phyloP scores from a whole-genome alignment of 2,888 invertebrate genomes.

The Stenodera caucasica region DNA sequence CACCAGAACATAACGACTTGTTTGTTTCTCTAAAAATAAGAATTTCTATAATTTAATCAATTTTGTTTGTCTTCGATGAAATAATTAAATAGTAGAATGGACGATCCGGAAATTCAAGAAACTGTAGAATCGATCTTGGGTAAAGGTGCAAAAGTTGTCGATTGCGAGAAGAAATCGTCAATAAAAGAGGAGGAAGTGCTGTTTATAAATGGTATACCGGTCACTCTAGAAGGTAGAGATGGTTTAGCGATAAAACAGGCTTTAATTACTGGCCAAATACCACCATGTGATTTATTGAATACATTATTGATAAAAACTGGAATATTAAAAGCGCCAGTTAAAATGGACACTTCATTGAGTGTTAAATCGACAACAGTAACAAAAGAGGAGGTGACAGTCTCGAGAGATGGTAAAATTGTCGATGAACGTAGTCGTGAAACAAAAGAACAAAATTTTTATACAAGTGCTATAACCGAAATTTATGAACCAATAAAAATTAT shows the following conservation, averaged over 20 bases:
- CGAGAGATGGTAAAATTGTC: conserved; percentile 67
- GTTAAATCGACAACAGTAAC: conserved; percentile 72
- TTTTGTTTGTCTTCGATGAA: background rate
- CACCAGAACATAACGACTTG: conserved; percentile 18
- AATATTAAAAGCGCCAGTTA: conserved; percentile 67
- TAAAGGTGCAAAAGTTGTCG: conserved; percentile 70
- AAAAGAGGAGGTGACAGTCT: conserved; percentile 71
- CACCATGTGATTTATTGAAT: conserved; percentile 71
- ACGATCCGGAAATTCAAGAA: conserved; percentile 72
- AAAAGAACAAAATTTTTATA: conserved; percentile 71
- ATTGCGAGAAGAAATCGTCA: conserved; percentile 73
- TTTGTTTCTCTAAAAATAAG: background rate
- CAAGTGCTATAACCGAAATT: conserved; percentile 67
- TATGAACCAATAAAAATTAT: conserved; percentile 63
- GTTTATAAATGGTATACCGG: conserved; percentile 70
- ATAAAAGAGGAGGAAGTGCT: conserved; percentile 72
- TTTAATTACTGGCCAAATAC: conserved; percentile 69
- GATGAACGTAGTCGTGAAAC: conserved; percentile 71
- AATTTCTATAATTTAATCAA: background rate
- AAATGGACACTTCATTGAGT: conserved; percentile 70
- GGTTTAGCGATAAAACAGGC: conserved; percentile 70
- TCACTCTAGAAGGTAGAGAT: conserved; percentile 68
- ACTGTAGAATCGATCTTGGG: conserved; percentile 75
- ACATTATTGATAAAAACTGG: conserved; percentile 69
- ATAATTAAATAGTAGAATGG: conserved; percentile 56